A percentile compares a stretch with the other conserved stretches of the same genome.
Conservation (phyloP, 2,888 invertebrate species). For the Ophraella communa region DNA sequence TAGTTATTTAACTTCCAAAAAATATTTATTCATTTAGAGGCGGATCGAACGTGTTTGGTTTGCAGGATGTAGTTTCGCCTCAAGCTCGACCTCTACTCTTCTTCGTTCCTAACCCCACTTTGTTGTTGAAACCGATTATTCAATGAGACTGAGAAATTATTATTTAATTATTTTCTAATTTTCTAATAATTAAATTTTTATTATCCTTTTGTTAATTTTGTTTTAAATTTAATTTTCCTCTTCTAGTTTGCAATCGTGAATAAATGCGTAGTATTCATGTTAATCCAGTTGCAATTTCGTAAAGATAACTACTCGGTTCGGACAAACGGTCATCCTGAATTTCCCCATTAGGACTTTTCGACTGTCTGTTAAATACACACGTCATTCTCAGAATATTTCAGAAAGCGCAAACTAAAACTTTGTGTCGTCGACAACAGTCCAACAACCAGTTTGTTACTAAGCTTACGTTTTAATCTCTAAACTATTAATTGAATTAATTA, state of each 20-base stretch:
- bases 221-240: background rate
- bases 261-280: background rate
- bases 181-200: background rate
- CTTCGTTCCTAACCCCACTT: no score
- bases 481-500: background rate
- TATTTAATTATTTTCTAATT: background rate
- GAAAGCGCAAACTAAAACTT: background rate
- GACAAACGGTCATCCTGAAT: background rate
- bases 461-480: no score
- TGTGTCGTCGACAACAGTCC: no score
- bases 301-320: background rate
- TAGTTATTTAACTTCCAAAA: no score
- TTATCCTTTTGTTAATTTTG: background rate
- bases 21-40: no score
- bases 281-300: background rate
- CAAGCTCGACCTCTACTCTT: no score
- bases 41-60: no score
- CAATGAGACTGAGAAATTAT: no score
- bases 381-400: background rate
- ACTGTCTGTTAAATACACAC: conserved; percentile 4
- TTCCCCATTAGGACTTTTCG: background rate
- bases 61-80: no score
- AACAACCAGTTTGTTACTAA: background rate
- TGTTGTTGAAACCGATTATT: no score
- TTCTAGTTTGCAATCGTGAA: background rate